Percentiles rank a stretch among this genome's conserved stretches.
These are phyloP conservation scores for Aphaenogaster ashmeadi DNA, from an alignment of 1,140 invertebrate genomes.

Conservation along the genomic window DNA sequence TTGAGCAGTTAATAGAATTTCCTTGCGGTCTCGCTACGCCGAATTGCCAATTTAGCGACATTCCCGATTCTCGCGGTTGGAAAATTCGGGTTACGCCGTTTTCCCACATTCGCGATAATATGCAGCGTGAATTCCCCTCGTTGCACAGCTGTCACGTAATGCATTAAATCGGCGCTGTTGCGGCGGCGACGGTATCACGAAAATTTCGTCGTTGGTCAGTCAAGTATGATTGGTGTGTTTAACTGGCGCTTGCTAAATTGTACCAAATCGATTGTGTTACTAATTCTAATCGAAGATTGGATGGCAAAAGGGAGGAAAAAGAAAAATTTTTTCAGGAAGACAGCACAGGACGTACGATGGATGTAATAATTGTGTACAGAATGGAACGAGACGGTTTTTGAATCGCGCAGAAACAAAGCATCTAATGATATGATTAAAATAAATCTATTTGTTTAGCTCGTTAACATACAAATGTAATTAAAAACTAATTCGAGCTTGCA, in stretches of 20 bases:
- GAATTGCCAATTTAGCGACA: slow-evolving; percentile 47
- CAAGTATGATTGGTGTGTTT: background rate
- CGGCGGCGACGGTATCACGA: background rate
- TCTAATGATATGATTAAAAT: background rate
- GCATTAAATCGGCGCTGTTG: slow-evolving; percentile 22
- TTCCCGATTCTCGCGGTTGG: slow-evolving; percentile 22
- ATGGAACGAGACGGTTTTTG: background rate
- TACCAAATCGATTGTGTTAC: slow-evolving; percentile 15
- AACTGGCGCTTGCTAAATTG: slow-evolving; percentile 15
- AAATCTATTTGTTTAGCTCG: too few species aligned
- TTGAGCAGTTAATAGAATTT: slow-evolving; percentile 7
- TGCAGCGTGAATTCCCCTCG: background rate
- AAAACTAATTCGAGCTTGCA: too few species aligned
- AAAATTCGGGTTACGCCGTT: slow-evolving; percentile 41
- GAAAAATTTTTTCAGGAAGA: background rate
- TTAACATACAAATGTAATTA: too few species aligned
- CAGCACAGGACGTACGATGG: background rate
- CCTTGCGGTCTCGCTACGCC: background rate
- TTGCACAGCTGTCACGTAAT: slow-evolving; percentile 9
- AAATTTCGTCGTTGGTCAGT: slow-evolving; percentile 15
- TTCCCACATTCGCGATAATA: slow-evolving; percentile 32
- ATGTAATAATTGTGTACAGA: background rate
- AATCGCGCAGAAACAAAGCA: background rate
- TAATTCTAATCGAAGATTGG: background rate
- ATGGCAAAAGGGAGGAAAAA: background rate